Evolutionary conservation across 2,888 invertebrate genomes (phyloP).

Genomic region (Erebia ligea): DNA sequence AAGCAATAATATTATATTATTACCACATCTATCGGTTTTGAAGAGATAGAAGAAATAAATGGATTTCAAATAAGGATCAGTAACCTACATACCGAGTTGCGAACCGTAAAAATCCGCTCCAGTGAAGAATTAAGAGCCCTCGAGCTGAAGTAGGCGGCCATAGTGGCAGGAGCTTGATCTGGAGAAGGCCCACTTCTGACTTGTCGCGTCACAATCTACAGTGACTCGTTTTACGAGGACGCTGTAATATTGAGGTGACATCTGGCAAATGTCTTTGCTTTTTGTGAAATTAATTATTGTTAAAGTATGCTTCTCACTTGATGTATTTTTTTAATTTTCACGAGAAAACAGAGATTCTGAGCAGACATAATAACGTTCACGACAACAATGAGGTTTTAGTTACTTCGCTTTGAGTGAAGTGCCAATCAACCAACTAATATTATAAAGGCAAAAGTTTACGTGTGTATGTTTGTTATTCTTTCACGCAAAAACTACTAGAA

Average conservation of each 20-base stretch:
- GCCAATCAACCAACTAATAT: too few relatives aligned
- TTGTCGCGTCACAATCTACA: constrained; percentile 28
- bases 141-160: constrained; percentile 57
- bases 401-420: too few relatives aligned
- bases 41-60: neutral
- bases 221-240: constrained; percentile 28
- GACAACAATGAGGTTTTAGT: too few relatives aligned
- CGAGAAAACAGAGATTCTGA: too few relatives aligned
- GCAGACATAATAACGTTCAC: too few relatives aligned
- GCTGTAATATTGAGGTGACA: constrained; percentile 21
- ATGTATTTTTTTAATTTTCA: too few relatives aligned
- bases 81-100: constrained; percentile 54
- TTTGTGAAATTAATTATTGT: neutral
- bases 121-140: constrained; percentile 66
- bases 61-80: constrained; percentile 1
- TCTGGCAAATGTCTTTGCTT: neutral
- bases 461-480: too few relatives aligned
- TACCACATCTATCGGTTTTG: too few relatives aligned
- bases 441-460: too few relatives aligned
- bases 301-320: neutral
- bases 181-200: constrained; percentile 28
- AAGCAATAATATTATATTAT: too few relatives aligned
- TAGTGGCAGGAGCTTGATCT: constrained; percentile 51
- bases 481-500: too few relatives aligned
- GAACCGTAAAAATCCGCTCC: constrained; percentile 65